Percentiles rank a stretch among this genome's conserved stretches.
phyloP scores from a whole-genome alignment of 2,113 vertebrate species.

The Mustela lutreola region DNA sequence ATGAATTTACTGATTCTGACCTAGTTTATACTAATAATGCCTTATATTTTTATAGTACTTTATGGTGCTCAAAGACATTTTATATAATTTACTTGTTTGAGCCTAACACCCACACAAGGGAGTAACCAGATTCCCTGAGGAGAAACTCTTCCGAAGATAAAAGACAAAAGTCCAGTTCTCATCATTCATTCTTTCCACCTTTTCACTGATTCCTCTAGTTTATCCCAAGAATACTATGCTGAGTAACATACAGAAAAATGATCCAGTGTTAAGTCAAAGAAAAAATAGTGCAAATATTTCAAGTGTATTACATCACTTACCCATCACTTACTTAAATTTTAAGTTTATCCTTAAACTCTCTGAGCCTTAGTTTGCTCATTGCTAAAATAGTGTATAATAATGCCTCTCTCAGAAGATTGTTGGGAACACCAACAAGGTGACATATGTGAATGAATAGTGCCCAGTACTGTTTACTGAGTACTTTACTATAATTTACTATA shows the following conservation, averaged over 20 bases:
- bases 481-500: no score
- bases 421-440: not conserved
- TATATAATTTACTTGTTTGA: constrained; percentile 36
- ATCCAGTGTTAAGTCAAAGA: not conserved
- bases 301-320: not conserved
- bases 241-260: not conserved
- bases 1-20: constrained; percentile 57
- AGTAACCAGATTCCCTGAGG: not conserved
- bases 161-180: not conserved
- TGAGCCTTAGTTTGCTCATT: not conserved
- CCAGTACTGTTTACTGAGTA: not conserved
- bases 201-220: not conserved
- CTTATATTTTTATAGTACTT: constrained; percentile 48
- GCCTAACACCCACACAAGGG: not conserved
- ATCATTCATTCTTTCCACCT: not conserved
- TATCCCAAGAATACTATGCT: not conserved
- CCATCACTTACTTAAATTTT: not conserved
- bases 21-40: constrained; percentile 63
- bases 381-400: constrained; percentile 1
- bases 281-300: not conserved
- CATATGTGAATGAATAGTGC: not conserved
- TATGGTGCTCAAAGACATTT: constrained; percentile 32
- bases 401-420: not conserved
- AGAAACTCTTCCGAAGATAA: not conserved
- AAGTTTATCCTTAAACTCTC: not conserved